phyloP scores from a whole-genome alignment of 2,888 invertebrate species.

The Morinoia aosen region DNA sequence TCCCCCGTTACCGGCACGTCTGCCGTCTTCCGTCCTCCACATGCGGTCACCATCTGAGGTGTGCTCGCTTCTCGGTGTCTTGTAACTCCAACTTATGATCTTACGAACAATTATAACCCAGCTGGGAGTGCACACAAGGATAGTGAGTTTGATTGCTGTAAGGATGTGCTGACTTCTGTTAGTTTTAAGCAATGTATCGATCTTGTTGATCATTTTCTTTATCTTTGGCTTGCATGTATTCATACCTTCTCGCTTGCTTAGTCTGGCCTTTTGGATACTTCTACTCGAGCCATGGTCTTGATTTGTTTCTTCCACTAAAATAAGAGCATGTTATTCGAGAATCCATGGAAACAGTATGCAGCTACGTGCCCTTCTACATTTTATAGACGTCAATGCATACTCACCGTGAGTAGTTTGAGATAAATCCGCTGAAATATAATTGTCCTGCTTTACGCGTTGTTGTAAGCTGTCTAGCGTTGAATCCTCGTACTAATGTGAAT shows the following conservation, averaged over 20 bases:
- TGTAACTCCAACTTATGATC: neutral
- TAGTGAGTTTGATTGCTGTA: neutral
- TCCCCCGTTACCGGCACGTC: neutral
- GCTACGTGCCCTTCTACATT: no score
- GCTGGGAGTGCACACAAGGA: neutral
- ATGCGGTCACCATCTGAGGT: constrained; percentile 1
- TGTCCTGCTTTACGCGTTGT: no score
- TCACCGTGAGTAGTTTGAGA: no score
- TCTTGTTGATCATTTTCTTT: neutral
- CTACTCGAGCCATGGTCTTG: neutral
- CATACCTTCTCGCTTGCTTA: neutral
- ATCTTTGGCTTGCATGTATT: neutral
- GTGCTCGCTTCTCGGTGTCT: neutral
- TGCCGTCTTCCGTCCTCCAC: constrained; percentile 16
- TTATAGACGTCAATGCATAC: no score
- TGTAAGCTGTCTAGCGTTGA: no score
- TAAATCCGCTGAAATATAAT: no score
- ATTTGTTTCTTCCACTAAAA: no score
- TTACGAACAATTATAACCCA: neutral
- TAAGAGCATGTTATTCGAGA: no score
- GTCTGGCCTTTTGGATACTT: neutral
- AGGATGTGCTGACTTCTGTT: neutral
- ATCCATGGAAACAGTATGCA: no score
- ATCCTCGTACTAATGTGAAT: no score
- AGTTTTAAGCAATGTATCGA: neutral